phyloP scores from a whole-genome alignment of 2,888 invertebrate genomes.

The Lydus trimaculatus region DNA sequence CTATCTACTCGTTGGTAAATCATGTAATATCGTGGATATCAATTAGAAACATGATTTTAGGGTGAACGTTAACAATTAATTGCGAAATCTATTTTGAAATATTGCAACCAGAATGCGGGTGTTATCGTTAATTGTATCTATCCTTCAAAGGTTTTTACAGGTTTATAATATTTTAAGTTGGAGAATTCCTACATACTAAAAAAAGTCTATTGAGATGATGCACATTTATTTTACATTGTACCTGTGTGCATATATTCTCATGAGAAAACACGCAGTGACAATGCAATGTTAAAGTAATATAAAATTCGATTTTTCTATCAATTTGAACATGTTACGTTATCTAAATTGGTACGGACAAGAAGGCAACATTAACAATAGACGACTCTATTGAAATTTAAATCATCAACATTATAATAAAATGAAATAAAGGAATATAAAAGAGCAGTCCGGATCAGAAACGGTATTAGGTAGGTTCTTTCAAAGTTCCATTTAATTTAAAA shows the following conservation, averaged over 20 bases:
- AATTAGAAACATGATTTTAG: no score
- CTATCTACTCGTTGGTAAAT: no score
- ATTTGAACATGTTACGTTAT: background rate
- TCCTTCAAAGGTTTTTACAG: no score
- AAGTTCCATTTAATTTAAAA: background rate
- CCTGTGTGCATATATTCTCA: constrained; percentile 13
- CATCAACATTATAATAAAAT: background rate
- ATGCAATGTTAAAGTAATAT: constrained; percentile 14
- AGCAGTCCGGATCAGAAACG: background rate
- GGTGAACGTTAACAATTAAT: background rate
- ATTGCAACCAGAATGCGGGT: background rate
- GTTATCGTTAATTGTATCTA: no score
- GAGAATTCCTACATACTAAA: constrained; percentile 19
- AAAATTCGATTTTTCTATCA: constrained; percentile 13
- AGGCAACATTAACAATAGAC: background rate
- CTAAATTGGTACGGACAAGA: background rate
- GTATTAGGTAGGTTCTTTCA: background rate
- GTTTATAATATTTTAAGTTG: background rate
- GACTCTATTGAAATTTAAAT: background rate
- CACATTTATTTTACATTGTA: constrained; percentile 9
- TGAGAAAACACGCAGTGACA: constrained; percentile 22
- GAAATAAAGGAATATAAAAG: background rate
- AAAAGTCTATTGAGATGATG: constrained; percentile 21
- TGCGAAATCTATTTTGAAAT: background rate
- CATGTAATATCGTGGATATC: no score